These are phyloP conservation scores for Erethizon dorsatum DNA, from an alignment of 2,797 vertebrate species.

Conservation along the genomic window DNA sequence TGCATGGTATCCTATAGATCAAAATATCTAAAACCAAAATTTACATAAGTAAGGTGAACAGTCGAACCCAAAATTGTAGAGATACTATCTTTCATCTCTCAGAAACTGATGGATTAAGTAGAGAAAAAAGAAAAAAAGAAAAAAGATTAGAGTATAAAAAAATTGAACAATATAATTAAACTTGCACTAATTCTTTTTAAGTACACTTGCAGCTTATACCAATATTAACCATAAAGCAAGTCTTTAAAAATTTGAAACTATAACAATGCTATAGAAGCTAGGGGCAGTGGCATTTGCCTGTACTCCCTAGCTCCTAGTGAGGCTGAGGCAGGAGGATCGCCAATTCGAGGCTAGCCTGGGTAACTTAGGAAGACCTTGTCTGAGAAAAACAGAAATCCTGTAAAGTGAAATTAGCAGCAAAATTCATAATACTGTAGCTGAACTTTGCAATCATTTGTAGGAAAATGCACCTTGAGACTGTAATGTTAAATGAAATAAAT, in stretches of 20 bases:
- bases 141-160: not conserved
- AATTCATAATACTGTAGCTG: not conserved
- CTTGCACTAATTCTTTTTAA: not conserved
- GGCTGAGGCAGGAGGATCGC: not conserved
- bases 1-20: not conserved
- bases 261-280: not conserved
- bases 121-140: not conserved
- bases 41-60: not conserved
- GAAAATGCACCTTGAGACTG: not conserved
- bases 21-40: not conserved
- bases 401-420: not conserved
- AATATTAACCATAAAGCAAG: not conserved
- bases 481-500: not conserved
- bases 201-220: not conserved
- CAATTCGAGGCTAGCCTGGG: not conserved
- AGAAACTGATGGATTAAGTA: not conserved
- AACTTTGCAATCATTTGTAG: not conserved
- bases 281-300: not conserved
- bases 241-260: not conserved
- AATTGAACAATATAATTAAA: not conserved
- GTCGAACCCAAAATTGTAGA: not conserved
- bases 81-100: not conserved
- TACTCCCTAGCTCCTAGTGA: not conserved
- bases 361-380: not conserved
- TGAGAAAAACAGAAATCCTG: not conserved